These are phyloP conservation scores for Willowsia nigromaculata DNA, from an alignment of 2,888 invertebrate genomes.

Conservation along the genomic window DNA sequence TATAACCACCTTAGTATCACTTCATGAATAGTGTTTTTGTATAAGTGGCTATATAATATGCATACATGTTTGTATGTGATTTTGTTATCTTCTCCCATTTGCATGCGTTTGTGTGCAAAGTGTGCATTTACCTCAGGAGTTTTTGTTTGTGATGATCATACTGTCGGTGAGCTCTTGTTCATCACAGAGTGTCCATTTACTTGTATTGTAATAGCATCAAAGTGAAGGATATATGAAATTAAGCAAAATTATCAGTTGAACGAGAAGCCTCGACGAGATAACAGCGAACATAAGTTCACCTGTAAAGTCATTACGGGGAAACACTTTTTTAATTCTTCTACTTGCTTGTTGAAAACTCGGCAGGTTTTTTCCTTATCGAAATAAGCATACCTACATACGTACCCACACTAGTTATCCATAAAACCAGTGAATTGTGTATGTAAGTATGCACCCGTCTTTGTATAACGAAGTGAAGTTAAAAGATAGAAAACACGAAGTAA, in stretches of 20 bases:
- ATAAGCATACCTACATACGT: background rate
- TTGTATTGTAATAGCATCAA: background rate
- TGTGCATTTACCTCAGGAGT: background rate
- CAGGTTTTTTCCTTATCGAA: background rate
- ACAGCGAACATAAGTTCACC: conserved; percentile 72
- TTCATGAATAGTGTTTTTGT: too few relatives aligned
- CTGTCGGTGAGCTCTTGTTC: background rate
- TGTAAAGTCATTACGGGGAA: conserved; percentile 62
- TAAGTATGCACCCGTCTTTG: background rate
- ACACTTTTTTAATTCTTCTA: conserved; percentile 25
- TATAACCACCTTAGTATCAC: background rate
- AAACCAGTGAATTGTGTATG: background rate
- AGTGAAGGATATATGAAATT: conserved; percentile 14
- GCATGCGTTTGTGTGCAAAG: background rate
- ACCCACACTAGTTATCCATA: background rate
- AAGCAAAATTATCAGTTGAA: conserved; percentile 73
- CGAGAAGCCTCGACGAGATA: conserved; percentile 72
- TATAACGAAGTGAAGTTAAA: background rate
- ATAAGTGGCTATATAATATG: too few relatives aligned
- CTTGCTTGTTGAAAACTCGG: background rate
- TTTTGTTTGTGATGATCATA: background rate
- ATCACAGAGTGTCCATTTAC: background rate
- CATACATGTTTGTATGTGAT: background rate
- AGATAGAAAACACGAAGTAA: background rate
- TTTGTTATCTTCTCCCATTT: conserved; percentile 15